Percentiles rank a stretch among this genome's conserved stretches.
phyloP scores from a whole-genome alignment of 2,113 vertebrate species.

The Pituophis catenifer region DNA sequence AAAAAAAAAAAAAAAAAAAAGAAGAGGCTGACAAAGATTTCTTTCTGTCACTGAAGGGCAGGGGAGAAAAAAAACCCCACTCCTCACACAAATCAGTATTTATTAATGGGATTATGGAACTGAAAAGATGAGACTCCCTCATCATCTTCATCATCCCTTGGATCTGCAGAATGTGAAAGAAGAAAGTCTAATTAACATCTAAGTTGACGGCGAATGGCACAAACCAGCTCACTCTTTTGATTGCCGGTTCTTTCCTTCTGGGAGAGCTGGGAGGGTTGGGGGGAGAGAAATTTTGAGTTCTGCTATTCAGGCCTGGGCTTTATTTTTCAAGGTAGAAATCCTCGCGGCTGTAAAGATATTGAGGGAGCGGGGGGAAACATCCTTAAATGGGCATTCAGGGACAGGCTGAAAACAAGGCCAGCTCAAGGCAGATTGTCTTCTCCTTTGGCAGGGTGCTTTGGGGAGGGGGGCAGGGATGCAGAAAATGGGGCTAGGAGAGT shows the following conservation, averaged over 20 bases:
- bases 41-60: background rate
- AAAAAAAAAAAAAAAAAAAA: background rate
- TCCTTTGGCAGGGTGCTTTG: background rate
- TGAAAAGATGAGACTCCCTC: conserved; percentile 17
- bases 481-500: conserved; percentile 22
- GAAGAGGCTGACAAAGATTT: background rate
- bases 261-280: no score
- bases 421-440: background rate
- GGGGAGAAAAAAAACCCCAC: no score
- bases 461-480: background rate
- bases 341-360: conserved; percentile 9
- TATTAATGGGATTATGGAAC: background rate
- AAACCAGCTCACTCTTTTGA: background rate
- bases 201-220: conserved; percentile 11
- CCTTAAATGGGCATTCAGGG: conserved; percentile 11
- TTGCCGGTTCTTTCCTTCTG: background rate
- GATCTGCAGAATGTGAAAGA: conserved; percentile 22
- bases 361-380: background rate
- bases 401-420: conserved; percentile 23
- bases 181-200: conserved; percentile 19
- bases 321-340: conserved; percentile 21
- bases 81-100: background rate
- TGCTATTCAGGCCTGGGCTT: conserved; percentile 4
- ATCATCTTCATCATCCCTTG: background rate
- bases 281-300: background rate